Conservation (phyloP, 1,140 invertebrate genomes). For the Drosophila baimaii region DNA sequence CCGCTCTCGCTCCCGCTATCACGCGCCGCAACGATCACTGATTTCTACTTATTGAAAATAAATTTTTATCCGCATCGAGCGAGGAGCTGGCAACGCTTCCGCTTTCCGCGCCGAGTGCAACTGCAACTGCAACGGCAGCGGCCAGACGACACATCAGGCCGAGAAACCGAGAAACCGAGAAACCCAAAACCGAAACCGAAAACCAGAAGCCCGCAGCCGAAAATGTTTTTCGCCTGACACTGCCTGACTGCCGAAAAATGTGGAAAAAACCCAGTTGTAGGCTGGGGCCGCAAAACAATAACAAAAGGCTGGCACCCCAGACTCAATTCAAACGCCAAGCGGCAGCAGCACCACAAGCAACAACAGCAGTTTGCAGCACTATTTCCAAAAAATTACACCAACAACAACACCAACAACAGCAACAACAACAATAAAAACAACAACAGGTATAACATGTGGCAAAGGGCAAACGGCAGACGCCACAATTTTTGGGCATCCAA, state of each 20-base stretch:
- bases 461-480: conserved; percentile 61
- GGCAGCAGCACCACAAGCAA: conserved; percentile 25
- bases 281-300: conserved; percentile 26
- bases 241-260: conserved; percentile 69
- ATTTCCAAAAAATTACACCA: conserved; percentile 47
- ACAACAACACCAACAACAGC: conserved; percentile 20
- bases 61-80: conserved; percentile 35
- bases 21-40: conserved; percentile 6
- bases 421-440: conserved; percentile 17
- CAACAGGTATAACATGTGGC: conserved; percentile 7
- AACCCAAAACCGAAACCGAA: conserved; percentile 58
- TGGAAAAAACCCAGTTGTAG: conserved; percentile 21
- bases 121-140: conserved; percentile 74
- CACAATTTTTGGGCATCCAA: conserved; percentile 72
- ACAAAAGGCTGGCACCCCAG: conserved; percentile 33
- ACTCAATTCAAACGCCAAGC: conserved; percentile 59
- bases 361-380: conserved; percentile 41
- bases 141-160: conserved; percentile 57
- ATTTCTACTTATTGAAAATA: neutral
- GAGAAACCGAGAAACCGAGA: conserved; percentile 53
- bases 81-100: conserved; percentile 64
- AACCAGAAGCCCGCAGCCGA: conserved; percentile 54
- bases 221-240: conserved; percentile 60
- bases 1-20: neutral
- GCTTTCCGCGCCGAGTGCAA: conserved; percentile 76